Conservation (phyloP, 2,113 vertebrate genomes). For the Pitta sordida region DNA sequence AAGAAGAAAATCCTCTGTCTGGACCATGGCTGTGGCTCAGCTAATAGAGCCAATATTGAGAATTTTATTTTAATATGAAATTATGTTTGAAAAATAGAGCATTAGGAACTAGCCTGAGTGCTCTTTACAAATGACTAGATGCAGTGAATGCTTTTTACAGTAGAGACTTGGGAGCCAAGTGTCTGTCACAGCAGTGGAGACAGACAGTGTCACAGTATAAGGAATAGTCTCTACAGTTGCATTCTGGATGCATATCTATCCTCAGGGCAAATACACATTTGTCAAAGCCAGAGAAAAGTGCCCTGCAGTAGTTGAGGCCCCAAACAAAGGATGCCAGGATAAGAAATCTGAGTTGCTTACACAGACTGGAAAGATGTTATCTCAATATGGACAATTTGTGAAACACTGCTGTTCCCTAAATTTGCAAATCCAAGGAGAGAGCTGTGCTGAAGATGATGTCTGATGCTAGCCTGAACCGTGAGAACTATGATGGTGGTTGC, state of each 20-base stretch:
- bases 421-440: background rate
- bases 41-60: background rate
- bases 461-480: background rate
- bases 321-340: background rate
- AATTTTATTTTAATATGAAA: background rate
- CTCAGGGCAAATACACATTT: background rate
- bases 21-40: background rate
- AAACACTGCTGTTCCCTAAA: background rate
- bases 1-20: background rate
- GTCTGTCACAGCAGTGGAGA: background rate
- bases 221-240: conserved; percentile 5
- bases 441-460: background rate
- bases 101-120: background rate
- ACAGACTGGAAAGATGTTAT: background rate
- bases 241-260: accelerated
- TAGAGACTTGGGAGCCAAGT: background rate
- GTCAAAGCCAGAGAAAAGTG: background rate
- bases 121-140: background rate
- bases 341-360: background rate
- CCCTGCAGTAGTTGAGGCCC: background rate
- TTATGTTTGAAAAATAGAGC: background rate
- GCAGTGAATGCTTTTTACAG: background rate
- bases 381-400: background rate
- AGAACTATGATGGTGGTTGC: background rate
- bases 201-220: background rate